These are phyloP conservation scores for Pemphredon lugubris DNA, from an alignment of 2,888 invertebrate genomes.

Conservation along the genomic window DNA sequence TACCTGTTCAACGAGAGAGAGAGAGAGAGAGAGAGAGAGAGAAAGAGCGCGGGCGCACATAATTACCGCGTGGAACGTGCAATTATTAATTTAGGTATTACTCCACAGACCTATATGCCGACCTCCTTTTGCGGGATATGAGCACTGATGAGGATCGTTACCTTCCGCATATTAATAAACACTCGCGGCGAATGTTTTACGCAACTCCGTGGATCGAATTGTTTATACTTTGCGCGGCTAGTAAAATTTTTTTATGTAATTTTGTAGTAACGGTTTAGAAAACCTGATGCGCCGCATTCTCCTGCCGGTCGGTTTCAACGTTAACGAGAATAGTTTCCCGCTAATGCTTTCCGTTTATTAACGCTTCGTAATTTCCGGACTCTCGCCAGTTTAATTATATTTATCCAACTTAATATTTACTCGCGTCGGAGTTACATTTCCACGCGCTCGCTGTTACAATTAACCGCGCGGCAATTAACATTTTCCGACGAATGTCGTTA, in stretches of 20 bases:
- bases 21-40: no score
- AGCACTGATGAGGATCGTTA: slow-evolving; percentile 22
- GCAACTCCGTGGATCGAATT: neutral
- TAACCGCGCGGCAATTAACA: no score
- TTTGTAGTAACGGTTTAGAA: neutral
- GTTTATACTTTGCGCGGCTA: neutral
- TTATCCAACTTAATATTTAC: no score
- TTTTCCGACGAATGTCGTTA: no score
- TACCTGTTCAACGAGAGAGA: slow-evolving; percentile 39
- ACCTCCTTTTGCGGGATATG: slow-evolving; percentile 20
- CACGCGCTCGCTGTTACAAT: no score
- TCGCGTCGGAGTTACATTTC: no score
- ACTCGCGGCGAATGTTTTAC: slow-evolving; percentile 8
- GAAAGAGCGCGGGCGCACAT: slow-evolving; percentile 48
- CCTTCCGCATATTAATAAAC: slow-evolving; percentile 16
- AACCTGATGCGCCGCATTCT: no score
- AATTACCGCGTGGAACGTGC: slow-evolving; percentile 54
- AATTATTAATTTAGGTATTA: slow-evolving; percentile 63
- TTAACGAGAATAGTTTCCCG: no score
- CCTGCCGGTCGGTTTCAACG: no score
- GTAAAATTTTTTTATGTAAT: neutral
- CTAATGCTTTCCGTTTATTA: no score
- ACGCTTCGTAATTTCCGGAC: no score
- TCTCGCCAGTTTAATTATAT: no score
- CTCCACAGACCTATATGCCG: slow-evolving; percentile 59